These are phyloP conservation scores for Nomada hirtipes DNA, from an alignment of 2,888 invertebrate species.

Conservation along the genomic window DNA sequence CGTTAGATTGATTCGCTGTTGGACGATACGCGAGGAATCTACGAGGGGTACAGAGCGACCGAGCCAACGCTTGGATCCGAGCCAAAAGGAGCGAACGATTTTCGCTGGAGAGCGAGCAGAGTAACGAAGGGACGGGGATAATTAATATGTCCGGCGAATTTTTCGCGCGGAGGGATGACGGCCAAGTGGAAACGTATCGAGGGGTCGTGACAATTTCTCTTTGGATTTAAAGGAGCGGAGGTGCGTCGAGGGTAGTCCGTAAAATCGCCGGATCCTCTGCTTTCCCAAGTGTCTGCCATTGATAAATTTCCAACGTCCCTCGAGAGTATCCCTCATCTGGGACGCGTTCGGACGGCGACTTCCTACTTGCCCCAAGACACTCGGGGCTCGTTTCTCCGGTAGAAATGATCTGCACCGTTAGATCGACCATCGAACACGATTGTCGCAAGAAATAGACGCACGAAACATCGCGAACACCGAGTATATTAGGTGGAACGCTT, in stretches of 20 bases:
- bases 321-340: slow-evolving; percentile 23
- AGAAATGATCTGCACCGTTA: not conserved
- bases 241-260: slow-evolving; percentile 42
- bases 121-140: slow-evolving; percentile 7
- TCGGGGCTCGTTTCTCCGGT: not conserved
- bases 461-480: slow-evolving; percentile 74
- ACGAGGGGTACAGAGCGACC: slow-evolving; percentile 30
- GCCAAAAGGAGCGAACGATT: slow-evolving; percentile 24
- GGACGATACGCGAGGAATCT: slow-evolving; percentile 31
- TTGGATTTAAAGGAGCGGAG: slow-evolving; percentile 20
- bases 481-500: slow-evolving; percentile 79
- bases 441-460: no score
- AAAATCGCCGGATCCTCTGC: slow-evolving; percentile 21
- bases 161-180: not conserved
- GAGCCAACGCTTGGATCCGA: slow-evolving; percentile 15
- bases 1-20: slow-evolving; percentile 43
- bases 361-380: not conserved
- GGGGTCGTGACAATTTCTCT: slow-evolving; percentile 35
- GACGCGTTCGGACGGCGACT: slow-evolving; percentile 8
- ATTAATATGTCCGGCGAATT: slow-evolving; percentile 41
- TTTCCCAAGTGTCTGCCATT: slow-evolving; percentile 36
- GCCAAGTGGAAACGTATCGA: not conserved
- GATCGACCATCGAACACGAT: no score
- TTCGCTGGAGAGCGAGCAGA: slow-evolving; percentile 6
- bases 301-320: slow-evolving; percentile 50